These are phyloP conservation scores for Drosophila ochracea DNA, from an alignment of 2,888 invertebrate genomes.

Conservation along the genomic window DNA sequence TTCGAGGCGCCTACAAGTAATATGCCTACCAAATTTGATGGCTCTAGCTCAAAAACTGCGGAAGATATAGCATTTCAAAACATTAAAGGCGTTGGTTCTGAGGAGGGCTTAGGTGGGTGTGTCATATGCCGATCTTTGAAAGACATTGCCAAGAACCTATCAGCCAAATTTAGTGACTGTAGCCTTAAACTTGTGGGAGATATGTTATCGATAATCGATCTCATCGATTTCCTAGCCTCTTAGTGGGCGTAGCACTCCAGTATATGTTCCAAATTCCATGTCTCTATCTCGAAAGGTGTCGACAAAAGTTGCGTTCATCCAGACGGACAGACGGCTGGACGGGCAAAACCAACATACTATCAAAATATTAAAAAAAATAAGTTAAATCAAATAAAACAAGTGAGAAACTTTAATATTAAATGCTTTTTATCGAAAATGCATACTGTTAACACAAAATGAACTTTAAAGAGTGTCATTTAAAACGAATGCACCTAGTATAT, in stretches of 20 bases:
- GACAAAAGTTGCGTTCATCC: too few species aligned
- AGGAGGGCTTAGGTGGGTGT: too few species aligned
- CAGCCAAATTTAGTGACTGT: background rate
- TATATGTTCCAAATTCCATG: background rate
- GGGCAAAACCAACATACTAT: too few species aligned
- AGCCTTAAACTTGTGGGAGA: background rate
- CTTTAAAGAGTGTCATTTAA: background rate
- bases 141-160: background rate
- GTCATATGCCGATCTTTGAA: background rate
- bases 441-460: background rate
- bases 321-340: background rate
- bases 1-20: background rate
- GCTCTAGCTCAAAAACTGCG: background rate
- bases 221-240: background rate
- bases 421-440: background rate
- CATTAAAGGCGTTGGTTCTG: too few species aligned
- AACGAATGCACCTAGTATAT: background rate
- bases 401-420: background rate
- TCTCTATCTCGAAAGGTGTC: background rate
- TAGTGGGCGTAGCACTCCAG: too few species aligned
- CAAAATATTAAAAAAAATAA: background rate
- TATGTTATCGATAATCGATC: background rate
- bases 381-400: background rate
- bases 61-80: too few species aligned
- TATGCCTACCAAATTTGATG: background rate